A percentile compares a stretch with the other conserved stretches of the same genome.
Evolutionary conservation across 1,140 invertebrate species (phyloP).

Genomic region (Leptinotarsa undecemlineata): DNA sequence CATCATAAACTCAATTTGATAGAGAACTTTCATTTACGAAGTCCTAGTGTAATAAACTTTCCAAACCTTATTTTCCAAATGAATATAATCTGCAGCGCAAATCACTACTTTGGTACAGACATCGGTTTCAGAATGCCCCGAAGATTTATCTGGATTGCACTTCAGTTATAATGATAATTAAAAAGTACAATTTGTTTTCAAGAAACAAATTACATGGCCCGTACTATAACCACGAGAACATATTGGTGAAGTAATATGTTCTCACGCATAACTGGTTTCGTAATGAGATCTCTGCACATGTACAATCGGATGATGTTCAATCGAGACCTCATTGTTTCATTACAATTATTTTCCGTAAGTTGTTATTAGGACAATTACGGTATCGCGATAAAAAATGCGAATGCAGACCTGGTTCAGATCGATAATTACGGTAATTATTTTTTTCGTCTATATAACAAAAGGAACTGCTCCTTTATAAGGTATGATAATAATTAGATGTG

Average conservation of each 20-base stretch:
- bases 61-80: too few relatives aligned
- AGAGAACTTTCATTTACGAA: too few relatives aligned
- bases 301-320: neutral
- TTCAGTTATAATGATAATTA: too few relatives aligned
- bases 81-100: too few relatives aligned
- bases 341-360: slow-evolving; percentile 1
- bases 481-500: too few relatives aligned
- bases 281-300: neutral
- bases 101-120: too few relatives aligned
- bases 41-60: too few relatives aligned
- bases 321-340: slow-evolving; percentile 7
- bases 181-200: too few relatives aligned
- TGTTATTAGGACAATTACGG: neutral
- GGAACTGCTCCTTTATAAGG: neutral
- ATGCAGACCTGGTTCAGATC: neutral
- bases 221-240: neutral
- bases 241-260: neutral
- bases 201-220: neutral
- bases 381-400: neutral
- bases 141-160: too few relatives aligned
- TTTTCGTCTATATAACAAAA: neutral
- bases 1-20: too few relatives aligned
- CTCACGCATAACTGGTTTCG: neutral
- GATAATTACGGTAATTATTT: slow-evolving; percentile 3
- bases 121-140: too few relatives aligned